Conservation (phyloP, 2,797 vertebrate species). For the Spinus pinus region DNA sequence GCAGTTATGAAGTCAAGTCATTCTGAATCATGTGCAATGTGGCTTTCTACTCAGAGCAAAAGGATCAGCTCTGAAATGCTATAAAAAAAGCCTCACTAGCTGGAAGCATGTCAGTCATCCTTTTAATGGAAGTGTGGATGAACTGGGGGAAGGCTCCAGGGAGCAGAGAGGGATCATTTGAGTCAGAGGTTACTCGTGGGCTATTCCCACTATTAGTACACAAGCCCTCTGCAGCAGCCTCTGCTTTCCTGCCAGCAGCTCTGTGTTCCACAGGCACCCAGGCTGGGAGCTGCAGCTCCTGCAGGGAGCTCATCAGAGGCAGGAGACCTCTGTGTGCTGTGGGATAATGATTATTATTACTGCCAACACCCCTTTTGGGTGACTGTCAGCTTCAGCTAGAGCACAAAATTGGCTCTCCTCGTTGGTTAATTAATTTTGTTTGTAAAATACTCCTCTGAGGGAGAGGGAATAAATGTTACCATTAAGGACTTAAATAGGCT, state of each 20-base stretch:
- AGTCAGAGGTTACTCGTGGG: not conserved
- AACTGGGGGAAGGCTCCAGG: not conserved
- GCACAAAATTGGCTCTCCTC: slow-evolving; percentile 22
- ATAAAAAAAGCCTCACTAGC: not conserved
- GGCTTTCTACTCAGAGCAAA: not conserved
- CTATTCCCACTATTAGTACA: not conserved
- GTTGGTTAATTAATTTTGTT: slow-evolving; percentile 53
- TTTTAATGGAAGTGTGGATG: not conserved
- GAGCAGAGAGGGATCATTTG: not conserved
- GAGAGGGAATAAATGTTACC: slow-evolving; percentile 54
- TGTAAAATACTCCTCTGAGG: slow-evolving; percentile 48
- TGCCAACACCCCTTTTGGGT: slow-evolving; percentile 1
- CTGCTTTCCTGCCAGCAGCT: not conserved
- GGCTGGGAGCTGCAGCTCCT: not conserved
- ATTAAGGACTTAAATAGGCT: slow-evolving; percentile 62
- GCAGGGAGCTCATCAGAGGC: not conserved
- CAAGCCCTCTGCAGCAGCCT: not conserved
- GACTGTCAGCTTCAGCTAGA: slow-evolving; percentile 15
- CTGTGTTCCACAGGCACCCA: not conserved
- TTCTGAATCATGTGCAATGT: not conserved
- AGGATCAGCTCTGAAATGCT: not conserved
- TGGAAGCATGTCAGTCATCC: not conserved
- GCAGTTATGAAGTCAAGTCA: not conserved
- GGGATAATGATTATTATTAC: slow-evolving; percentile 45
- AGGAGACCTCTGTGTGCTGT: not conserved